A percentile compares a stretch with the other conserved stretches of the same genome.
phyloP scores from a whole-genome alignment of 2,797 vertebrate genomes.

The Clarias platycephalus region DNA sequence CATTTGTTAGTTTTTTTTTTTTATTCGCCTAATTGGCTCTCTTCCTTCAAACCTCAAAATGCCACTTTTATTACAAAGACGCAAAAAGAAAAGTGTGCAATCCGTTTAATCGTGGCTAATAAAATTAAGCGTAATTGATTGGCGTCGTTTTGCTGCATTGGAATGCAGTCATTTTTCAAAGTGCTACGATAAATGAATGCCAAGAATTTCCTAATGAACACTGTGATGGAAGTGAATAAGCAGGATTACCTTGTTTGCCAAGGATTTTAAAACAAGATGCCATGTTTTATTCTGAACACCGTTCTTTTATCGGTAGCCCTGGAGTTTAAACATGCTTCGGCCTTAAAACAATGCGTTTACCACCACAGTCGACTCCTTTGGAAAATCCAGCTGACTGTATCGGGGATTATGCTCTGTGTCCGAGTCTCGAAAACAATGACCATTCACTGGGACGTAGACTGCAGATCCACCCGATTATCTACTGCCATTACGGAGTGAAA shows the following conservation, averaged over 20 bases:
- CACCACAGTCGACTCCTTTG: background rate
- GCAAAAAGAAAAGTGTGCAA: slow-evolving; percentile 15
- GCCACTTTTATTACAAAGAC: slow-evolving; percentile 2
- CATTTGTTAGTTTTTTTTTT: background rate
- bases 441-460: slow-evolving; percentile 11
- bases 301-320: background rate
- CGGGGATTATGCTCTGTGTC: slow-evolving; percentile 4
- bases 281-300: background rate
- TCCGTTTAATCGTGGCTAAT: slow-evolving; percentile 21
- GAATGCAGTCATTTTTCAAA: background rate
- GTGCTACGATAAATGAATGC: background rate
- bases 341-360: background rate
- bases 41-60: background rate
- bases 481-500: slow-evolving; percentile 13
- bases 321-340: background rate
- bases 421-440: slow-evolving; percentile 7
- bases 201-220: slow-evolving; percentile 13
- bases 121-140: slow-evolving; percentile 21
- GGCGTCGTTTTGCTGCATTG: background rate
- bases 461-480: slow-evolving; percentile 26
- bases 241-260: slow-evolving; percentile 10
- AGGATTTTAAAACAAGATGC: background rate
- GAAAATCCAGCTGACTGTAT: background rate
- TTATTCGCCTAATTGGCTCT: background rate
- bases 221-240: slow-evolving; percentile 7